phyloP scores from a whole-genome alignment of 2,797 vertebrate species.

The Aphelocoma californica region DNA sequence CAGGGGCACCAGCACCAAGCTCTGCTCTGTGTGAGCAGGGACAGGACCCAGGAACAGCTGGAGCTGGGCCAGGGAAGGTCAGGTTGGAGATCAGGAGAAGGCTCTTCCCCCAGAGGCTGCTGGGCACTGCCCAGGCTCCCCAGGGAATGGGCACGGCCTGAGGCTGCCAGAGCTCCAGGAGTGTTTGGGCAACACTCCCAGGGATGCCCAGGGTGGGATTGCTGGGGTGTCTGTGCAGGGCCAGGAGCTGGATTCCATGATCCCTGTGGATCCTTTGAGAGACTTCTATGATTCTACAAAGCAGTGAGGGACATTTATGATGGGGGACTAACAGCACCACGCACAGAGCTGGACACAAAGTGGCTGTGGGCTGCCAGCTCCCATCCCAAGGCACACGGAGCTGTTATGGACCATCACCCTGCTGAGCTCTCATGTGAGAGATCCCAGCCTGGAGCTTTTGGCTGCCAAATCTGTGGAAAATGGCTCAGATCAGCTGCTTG shows the following conservation, averaged over 20 bases:
- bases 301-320: neutral
- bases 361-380: neutral
- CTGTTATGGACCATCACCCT: neutral
- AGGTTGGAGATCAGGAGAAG: accelerated
- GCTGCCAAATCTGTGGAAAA: neutral
- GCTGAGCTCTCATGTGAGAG: neutral
- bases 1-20: neutral
- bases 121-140: neutral
- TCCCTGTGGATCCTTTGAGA: neutral
- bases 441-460: neutral
- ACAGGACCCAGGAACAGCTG: accelerated
- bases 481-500: neutral
- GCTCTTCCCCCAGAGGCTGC: neutral
- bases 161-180: neutral
- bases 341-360: neutral
- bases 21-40: neutral
- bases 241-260: accelerated
- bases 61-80: accelerated
- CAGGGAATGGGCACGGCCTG: neutral
- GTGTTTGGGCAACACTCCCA: accelerated
- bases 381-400: neutral
- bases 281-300: neutral
- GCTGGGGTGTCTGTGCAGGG: accelerated
- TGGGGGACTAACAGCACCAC: neutral
- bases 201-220: neutral